Evolutionary conservation across 1,140 invertebrate species (phyloP).

Genomic region (Tetraneura akinire): DNA sequence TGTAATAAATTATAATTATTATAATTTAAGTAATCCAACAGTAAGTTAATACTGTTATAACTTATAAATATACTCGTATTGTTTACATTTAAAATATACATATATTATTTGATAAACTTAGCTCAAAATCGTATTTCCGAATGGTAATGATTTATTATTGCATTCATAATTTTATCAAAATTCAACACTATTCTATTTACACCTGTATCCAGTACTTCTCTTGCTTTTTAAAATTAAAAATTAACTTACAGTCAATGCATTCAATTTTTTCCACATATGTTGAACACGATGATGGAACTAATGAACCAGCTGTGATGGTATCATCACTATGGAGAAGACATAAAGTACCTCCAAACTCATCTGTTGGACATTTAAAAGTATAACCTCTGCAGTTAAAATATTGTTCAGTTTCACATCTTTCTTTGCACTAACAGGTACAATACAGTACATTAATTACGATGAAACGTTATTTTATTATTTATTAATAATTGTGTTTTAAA

Average conservation of each 20-base stretch:
- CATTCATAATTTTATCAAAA: too few species aligned
- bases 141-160: too few species aligned
- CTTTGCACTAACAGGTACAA: slow-evolving; percentile 61
- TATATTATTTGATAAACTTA: too few species aligned
- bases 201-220: too few species aligned
- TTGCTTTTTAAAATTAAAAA: slow-evolving; percentile 12
- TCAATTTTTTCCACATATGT: slow-evolving; percentile 62
- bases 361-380: slow-evolving; percentile 57
- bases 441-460: background rate
- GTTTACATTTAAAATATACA: too few species aligned
- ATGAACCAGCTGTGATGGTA: slow-evolving; percentile 58
- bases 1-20: too few species aligned
- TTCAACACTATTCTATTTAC: too few species aligned
- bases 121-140: too few species aligned
- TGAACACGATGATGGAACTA: slow-evolving; percentile 58
- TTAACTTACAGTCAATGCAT: slow-evolving; percentile 62
- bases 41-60: too few species aligned
- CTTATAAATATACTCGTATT: too few species aligned
- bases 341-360: slow-evolving; percentile 51
- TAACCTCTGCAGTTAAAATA: slow-evolving; percentile 63
- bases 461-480: background rate
- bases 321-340: slow-evolving; percentile 62
- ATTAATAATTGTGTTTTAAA: background rate
- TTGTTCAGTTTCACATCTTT: slow-evolving; percentile 61
- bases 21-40: too few species aligned